Evolutionary conservation across 2,888 invertebrate species (phyloP).

Genomic region (Lumbricus terrestris): DNA sequence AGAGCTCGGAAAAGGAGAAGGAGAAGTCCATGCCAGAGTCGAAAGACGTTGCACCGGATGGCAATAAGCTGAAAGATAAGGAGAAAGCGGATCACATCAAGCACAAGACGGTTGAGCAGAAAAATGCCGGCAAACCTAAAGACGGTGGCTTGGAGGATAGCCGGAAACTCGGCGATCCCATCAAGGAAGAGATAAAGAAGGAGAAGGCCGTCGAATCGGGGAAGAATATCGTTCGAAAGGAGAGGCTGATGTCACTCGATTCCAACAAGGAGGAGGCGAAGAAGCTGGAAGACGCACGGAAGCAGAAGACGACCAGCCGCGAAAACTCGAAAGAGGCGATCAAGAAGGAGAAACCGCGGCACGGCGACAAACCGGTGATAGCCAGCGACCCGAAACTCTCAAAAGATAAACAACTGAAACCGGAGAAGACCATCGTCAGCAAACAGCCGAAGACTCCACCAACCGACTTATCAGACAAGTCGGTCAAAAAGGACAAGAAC

Average conservation of each 20-base stretch:
- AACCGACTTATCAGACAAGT: not conserved
- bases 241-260: constrained; percentile 6
- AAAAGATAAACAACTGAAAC: not conserved
- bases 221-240: not conserved
- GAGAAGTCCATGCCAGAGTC: constrained; percentile 15
- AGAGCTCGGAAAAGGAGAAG: constrained; percentile 20
- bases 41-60: constrained; percentile 36
- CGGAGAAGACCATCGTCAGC: not conserved
- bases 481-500: not conserved
- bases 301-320: not conserved
- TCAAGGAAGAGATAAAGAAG: not conserved
- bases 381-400: not conserved
- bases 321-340: not conserved
- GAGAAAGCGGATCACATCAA: constrained; percentile 60
- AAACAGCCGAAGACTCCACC: not conserved
- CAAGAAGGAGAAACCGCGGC: not conserved
- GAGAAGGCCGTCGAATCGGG: not conserved
- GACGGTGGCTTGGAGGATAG: not conserved
- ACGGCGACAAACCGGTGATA: not conserved
- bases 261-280: constrained; percentile 4
- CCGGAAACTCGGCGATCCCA: not conserved
- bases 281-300: not conserved
- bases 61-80: constrained; percentile 47
- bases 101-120: constrained; percentile 23
- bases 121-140: not conserved